Base-by-base conservation (phyloP, 2,888 invertebrate species). In the Sesia bembeciformis region DNA sequence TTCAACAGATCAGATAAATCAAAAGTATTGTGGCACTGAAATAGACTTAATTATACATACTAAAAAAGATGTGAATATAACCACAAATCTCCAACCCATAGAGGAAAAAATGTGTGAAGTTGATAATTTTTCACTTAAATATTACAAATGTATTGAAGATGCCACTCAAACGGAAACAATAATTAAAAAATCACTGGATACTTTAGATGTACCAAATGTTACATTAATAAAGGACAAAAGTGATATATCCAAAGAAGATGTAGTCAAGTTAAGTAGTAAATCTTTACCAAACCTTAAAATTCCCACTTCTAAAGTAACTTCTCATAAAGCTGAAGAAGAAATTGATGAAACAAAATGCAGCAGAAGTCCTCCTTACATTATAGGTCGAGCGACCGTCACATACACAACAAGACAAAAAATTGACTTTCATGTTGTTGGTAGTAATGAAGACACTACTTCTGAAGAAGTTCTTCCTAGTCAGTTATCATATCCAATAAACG, bases 181-280 rank as follows among this genome's bases (percentile, higher is more conserved):
- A 7, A 58, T 66, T 5, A 70, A 68, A 55, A 65, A 74, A 56
- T 60, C 68, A 51, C 86, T 77, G 63, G 88, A 86, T 64, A 81
- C 71, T 67, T 84, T 88, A 38, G 74, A 81, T 58, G 80, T 88
- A 80, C 88, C 88, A 68, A 83, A 86, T 72, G 78, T 88, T 54
- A 78, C 79, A 49, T 70, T 88, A 64, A 79, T 66, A 53, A 83
- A 79, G 60, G 83, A 81, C 59, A 83, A 72, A 62, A 70, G 58
- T 56, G 72, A 75, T 57, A 54, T 61, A 59, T 62, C 68, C 63
- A 82, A 74, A 74, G 74, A 73, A 42, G 68, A 74, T 38, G 57
- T 66, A 62, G 61, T 68, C 43, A 68, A 62, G 49, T 60, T 76
- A 51, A 63, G 67, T 56, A 74, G 70, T 62, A 65, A 67, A 55